Evolutionary conservation across 23 tunicate species (phyloP), one percentile per base, ranked within the genome.

Genomic region (Ascidia mentula): DNA sequence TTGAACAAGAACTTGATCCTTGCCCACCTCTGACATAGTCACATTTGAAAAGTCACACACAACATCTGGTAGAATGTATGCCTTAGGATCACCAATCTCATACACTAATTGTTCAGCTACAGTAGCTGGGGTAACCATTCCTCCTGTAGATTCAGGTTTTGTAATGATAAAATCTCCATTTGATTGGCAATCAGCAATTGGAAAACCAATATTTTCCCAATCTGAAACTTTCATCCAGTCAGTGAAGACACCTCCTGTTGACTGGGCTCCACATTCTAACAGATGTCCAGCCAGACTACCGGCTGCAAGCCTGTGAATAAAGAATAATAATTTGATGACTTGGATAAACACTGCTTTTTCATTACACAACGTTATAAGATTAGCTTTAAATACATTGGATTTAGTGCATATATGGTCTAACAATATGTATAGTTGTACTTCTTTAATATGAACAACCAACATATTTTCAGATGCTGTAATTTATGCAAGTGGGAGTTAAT

Each of bases 241-340:
- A 12, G 99, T 95, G 80, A 85, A 89, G 38, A 89, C 82, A 40
- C 99, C 99, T 6, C 99, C 99, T 42, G 99, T 95, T 9, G 88
- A 77, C 45, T 95, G 99, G 0, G 99, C 99, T 32, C 99, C 99
- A 85, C 99, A 95, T 72, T 95, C 99, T 6, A 95, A 75, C 37
- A 95, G 69, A 73, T 95, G 99, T 31, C 99, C 99, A 0, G 99
- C 99, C 34, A 86, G 45, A 73, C 95, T 89, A 46, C 99, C 99
- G 75, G 82, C 81, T 26, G 99, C 99, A 31, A 95, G 76, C 42
- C 97, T 92, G 45, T 0, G 30, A 31, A 53, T 2, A 18, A 32
- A 0, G 20, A 65, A 70, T 20, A n/a, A n/a, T n/a, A n/a, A n/a
- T n/a, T n/a, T n/a, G n/a, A n/a, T n/a, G n/a, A n/a, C n/a, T n/a